Base-by-base conservation (phyloP, 2,797 vertebrate species). In the Perodicticus potto region DNA sequence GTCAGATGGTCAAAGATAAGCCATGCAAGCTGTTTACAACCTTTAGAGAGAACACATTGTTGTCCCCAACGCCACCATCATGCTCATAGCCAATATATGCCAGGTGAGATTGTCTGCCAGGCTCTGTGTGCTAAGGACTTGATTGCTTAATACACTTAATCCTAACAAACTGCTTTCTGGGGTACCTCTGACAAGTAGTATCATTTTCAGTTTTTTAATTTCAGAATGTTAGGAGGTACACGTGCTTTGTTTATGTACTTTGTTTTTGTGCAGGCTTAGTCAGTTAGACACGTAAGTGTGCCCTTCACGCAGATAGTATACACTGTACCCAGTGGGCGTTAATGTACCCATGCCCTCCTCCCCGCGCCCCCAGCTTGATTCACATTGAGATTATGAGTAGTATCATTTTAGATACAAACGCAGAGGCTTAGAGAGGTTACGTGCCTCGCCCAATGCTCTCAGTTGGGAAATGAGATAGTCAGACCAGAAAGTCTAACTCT, bases 401-500 rank as follows among this genome's bases (percentile, higher is more conserved):
- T 63, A 17, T 59, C 59, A 59, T 57, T 57, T 96, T 93, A 87
- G 40, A 72, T 95, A 61, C 40, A 67, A 53, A 94, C 86, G 65
- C 32, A 55, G 57, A 73, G 53, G 22, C 14, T 74, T 73, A 23
- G 23, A 65, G n/a, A 74, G 78, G 13, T 85, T 82, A 86, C 77
- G 13, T 84, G 19, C 37, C 63, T 89, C 80, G 25, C 34, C n/a
- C 40, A n/a, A 53, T 76, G 14, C 84, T 76, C 89, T 94, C 61
- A 72, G 86, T 78, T 43, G 25, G 34, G 40, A 84, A 88, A 49
- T 59, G 19, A 25, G 73, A 34, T 67, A 80, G 53, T 45, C 67
- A 73, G 65, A 49, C 59, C 14, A 86, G 32, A 53, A n/a, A 87
- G 43, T 67, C 27, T 40, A 14, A 25, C 70, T 73, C 40, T 91